A percentile compares a stretch with the other conserved stretches of the same genome.
These are phyloP conservation scores for Anguilla anguilla DNA, from an alignment of 2,797 vertebrate genomes.

Conservation along the genomic window DNA sequence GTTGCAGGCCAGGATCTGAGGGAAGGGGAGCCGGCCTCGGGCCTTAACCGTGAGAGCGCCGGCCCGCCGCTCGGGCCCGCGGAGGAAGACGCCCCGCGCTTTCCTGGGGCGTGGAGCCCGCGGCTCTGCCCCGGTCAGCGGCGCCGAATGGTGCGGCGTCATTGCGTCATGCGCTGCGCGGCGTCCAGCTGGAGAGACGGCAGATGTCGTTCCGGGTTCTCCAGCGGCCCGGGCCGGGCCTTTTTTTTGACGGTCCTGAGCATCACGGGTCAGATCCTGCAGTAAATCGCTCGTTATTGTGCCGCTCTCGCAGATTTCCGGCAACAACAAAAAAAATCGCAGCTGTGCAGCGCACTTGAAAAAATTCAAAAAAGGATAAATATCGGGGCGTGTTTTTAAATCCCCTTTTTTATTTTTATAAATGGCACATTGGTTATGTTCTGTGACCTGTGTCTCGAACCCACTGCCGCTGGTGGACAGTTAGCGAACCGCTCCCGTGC, in stretches of 20 bases:
- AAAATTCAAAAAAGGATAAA: neutral
- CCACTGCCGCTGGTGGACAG: neutral
- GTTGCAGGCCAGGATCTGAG: slow-evolving; percentile 27
- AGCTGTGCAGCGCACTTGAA: neutral
- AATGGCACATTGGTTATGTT: neutral
- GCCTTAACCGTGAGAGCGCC: slow-evolving; percentile 37
- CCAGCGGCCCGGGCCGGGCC: slow-evolving; percentile 51
- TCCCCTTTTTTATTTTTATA: neutral
- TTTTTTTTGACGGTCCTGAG: slow-evolving; percentile 39
- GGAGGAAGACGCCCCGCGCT: slow-evolving; percentile 25
- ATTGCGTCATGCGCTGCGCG: slow-evolving; percentile 50
- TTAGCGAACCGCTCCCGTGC: neutral
- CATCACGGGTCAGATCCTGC: slow-evolving; percentile 36
- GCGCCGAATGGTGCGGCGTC: slow-evolving; percentile 59
- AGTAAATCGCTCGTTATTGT: neutral
- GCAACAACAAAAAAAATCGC: neutral
- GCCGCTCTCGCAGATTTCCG: slow-evolving; percentile 54
- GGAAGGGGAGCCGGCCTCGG: slow-evolving; percentile 15
- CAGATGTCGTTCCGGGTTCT: slow-evolving; percentile 52
- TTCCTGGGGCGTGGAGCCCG: slow-evolving; percentile 31
- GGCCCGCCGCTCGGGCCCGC: slow-evolving; percentile 30
- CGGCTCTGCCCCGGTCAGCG: slow-evolving; percentile 64
- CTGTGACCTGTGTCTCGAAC: neutral
- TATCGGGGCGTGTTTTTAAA: neutral
- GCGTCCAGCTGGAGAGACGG: slow-evolving; percentile 49